phyloP scores from a whole-genome alignment of 2,888 invertebrate genomes.

The Ophion costatus region DNA sequence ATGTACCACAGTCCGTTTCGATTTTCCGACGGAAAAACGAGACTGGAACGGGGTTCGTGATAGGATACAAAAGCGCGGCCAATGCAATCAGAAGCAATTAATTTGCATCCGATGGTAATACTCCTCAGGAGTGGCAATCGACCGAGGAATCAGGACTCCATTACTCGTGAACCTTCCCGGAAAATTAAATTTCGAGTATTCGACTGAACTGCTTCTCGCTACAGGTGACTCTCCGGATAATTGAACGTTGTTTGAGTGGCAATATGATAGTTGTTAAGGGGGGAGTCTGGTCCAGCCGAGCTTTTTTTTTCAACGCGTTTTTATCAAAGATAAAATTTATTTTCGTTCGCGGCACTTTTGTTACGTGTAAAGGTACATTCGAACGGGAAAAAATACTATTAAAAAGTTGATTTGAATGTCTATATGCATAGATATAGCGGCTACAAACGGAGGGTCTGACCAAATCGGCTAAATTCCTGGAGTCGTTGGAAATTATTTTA shows the following conservation, averaged over 20 bases:
- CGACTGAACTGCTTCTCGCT: not conserved
- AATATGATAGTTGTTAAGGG: not conserved
- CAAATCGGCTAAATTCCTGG: too few species aligned
- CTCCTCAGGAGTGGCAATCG: constrained; percentile 4
- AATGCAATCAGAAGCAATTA: constrained; percentile 18
- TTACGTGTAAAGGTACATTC: too few species aligned
- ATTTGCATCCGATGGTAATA: not conserved
- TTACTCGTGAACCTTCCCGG: not conserved
- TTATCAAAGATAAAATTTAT: too few species aligned
- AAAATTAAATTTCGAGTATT: not conserved
- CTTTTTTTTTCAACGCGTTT: too few species aligned
- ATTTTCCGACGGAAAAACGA: not conserved
- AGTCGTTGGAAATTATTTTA: too few species aligned
- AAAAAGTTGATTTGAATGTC: too few species aligned
- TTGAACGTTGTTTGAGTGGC: not conserved
- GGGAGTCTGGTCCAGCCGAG: too few species aligned
- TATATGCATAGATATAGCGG: too few species aligned
- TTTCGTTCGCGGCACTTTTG: too few species aligned
- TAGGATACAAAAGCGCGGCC: not conserved
- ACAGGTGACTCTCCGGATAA: not conserved
- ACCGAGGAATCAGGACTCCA: not conserved
- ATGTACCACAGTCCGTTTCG: not conserved
- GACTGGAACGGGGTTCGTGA: not conserved
- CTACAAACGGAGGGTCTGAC: too few species aligned
- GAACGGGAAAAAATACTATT: too few species aligned